Conservation (phyloP, 2,797 vertebrate species). For the Muscicapa comitata region DNA sequence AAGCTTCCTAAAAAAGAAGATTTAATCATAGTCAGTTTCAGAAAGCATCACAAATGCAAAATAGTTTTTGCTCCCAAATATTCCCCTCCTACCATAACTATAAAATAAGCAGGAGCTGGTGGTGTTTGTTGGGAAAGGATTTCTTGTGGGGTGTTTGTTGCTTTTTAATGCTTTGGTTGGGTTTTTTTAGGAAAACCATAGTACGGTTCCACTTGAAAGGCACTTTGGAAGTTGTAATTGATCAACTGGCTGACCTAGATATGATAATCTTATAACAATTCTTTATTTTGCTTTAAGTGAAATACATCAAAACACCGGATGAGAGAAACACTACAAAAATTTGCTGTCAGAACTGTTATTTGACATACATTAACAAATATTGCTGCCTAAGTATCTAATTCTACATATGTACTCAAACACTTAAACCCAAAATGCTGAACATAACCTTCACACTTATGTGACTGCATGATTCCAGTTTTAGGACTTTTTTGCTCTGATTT, state of each 20-base stretch:
- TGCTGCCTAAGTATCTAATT: background rate
- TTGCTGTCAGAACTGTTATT: background rate
- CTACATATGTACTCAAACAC: background rate
- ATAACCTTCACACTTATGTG: background rate
- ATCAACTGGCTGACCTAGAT: background rate
- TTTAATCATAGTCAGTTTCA: background rate
- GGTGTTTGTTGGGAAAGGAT: fast-evolving
- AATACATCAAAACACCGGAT: background rate
- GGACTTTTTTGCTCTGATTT: background rate
- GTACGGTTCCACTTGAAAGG: background rate
- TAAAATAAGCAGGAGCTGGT: background rate
- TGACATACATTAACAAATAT: background rate
- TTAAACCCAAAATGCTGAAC: background rate
- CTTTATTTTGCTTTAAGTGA: background rate
- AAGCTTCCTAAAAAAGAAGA: constrained; percentile 64
- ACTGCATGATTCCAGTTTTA: background rate
- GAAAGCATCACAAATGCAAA: background rate
- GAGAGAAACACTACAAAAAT: background rate
- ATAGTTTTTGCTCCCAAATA: background rate
- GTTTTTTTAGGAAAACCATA: background rate
- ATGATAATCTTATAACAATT: background rate
- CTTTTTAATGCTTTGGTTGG: background rate
- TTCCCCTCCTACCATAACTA: background rate
- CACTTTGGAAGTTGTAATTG: background rate
- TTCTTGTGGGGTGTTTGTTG: background rate